Conservation (phyloP, 2,113 vertebrate species). For the Hiodon tergisus region DNA sequence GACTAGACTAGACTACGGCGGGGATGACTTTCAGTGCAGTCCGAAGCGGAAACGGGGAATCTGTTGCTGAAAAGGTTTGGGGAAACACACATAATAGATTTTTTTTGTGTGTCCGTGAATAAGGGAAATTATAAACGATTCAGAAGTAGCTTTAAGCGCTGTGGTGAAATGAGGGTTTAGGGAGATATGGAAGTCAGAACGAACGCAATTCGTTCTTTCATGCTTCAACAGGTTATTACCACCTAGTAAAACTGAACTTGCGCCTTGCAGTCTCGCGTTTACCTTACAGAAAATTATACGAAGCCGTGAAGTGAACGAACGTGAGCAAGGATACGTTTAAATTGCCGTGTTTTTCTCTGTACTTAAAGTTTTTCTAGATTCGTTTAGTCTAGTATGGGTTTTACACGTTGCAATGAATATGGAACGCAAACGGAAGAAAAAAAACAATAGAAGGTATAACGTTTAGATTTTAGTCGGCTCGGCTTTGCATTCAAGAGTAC, state of each 20-base stretch:
- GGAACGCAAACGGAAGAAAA: neutral
- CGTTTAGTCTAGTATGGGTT: no score
- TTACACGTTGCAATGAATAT: neutral
- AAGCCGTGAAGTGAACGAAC: neutral
- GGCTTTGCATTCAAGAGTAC: neutral
- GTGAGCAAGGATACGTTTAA: neutral
- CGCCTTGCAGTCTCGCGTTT: constrained; percentile 10
- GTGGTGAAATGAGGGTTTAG: constrained; percentile 12
- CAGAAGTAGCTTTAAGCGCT: neutral
- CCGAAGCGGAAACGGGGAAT: neutral
- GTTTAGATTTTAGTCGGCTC: neutral
- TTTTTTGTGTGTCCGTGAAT: neutral
- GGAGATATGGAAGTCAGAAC: constrained; percentile 4
- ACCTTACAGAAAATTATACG: constrained; percentile 7
- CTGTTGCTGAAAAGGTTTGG: neutral
- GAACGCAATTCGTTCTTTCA: constrained; percentile 11
- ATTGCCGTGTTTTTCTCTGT: neutral
- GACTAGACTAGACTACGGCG: constrained; percentile 15
- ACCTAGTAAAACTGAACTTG: neutral
- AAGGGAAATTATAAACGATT: neutral
- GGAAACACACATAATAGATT: neutral
- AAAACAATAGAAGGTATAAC: neutral
- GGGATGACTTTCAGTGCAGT: neutral
- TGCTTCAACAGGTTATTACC: constrained; percentile 47
- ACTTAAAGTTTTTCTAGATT: neutral